Conservation (phyloP, 2,888 invertebrate species). For the Epinotia brunnichana region DNA sequence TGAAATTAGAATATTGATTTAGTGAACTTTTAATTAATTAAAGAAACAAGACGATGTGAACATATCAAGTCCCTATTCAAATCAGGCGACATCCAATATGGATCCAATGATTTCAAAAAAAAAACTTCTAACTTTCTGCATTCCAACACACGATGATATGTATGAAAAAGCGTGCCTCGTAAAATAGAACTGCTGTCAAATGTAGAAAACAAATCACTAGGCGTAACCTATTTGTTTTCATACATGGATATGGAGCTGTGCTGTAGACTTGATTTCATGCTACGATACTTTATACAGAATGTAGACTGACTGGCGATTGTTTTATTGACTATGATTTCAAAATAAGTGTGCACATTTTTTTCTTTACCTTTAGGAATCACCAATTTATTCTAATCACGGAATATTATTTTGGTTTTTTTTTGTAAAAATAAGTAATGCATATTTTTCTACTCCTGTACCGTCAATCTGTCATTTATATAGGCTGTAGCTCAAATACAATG, state of each 20-base stretch:
- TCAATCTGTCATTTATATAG: no score
- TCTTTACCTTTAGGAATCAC: no score
- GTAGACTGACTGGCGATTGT: not conserved
- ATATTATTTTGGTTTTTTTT: no score
- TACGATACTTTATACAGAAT: constrained; percentile 15
- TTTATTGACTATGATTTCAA: not conserved
- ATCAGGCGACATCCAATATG: not conserved
- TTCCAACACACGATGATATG: constrained; percentile 1
- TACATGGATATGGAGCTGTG: constrained; percentile 41
- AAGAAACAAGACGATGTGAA: no score
- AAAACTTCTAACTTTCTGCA: not conserved
- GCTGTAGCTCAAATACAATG: no score
- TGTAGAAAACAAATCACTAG: constrained; percentile 42
- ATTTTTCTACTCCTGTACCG: no score
- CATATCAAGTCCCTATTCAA: not conserved
- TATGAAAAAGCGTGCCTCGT: constrained; percentile 33
- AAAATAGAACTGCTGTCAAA: constrained; percentile 45
- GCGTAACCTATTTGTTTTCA: constrained; percentile 48
- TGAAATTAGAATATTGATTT: no score
- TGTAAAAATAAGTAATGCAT: no score
- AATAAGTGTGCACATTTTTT: not conserved
- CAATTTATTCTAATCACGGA: no score
- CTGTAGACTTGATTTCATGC: constrained; percentile 45
- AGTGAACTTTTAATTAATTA: no score
- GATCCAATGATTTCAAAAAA: not conserved